Base-by-base conservation (phyloP, 2,113 vertebrate species). In the Paralichthys olivaceus region DNA sequence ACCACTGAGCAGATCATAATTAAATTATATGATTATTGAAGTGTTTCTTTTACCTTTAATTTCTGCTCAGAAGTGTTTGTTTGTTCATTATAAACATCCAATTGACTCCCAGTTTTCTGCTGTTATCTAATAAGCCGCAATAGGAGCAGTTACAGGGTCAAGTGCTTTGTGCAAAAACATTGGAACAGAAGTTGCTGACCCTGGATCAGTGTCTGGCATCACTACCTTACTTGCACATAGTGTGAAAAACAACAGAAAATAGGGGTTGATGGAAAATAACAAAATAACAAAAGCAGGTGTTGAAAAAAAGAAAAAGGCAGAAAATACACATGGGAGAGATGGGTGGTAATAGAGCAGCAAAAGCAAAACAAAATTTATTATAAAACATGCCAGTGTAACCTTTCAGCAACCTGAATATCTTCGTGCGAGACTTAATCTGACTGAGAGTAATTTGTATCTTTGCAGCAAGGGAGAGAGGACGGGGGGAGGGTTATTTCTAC, bases 371-470 rank as follows among this genome's bases (percentile, higher is more conserved):
- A 54, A 59, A 80, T 65, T 14, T 68, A 60, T 76, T 34, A 75
- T 73, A 67, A 59, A 66, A 49, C 51, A 63, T 75, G 84, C 60
- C 72, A 66, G 69, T 2, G 57, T 73, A 81, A 86, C 87, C 83
- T 91, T 90, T 85, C 11, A 17, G 56, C 5, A 61, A 77, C 81
- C 87, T 87, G 73, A 85, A 90, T 87, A 65, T 79, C 43, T 80
- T 83, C 43, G 53, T 83, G 45, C 5, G 17, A 22, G 45, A 47
- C 68, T 54, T 75, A 53, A 87, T 79, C 72, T 55, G 67, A 81
- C 79, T 58, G 63, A 57, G 72, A 77, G 67, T 77, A 34, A 83
- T 87, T 77, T 80, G 59, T 84, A 72, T 69, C 74, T 63, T 26
- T 75, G 67, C 67, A 79, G 72, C 51, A 66, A 67, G 68, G 11